Base-by-base conservation (phyloP, 2,888 invertebrate genomes). In the Melipona bicolor region DNA sequence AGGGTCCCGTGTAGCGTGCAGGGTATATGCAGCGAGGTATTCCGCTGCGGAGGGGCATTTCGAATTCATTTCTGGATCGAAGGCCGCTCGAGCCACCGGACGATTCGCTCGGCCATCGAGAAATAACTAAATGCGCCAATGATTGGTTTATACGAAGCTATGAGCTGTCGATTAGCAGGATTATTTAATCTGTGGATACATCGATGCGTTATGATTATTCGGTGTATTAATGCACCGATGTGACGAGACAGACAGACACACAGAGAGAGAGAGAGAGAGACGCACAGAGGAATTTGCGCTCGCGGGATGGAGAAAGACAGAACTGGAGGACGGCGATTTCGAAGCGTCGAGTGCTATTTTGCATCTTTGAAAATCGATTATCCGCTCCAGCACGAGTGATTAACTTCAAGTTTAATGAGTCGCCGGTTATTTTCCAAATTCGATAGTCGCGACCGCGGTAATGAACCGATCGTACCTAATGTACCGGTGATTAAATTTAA, bases 131-230 rank as follows among this genome's bases (percentile, higher is more conserved):
- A 74, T 64, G 67, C 65, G 15, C 43, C 81, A 77, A 54, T 86
- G 86, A 87, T 88, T 83, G 83, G 88, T 83, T 86, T 78, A 83
- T 71, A 77, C 81, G 70, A 65, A 79, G 82, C 83, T 86, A 86
- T 68, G 80, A 79, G 73, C 75, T 70, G 79, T 79, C 84, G 87
- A 87, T 87, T 87, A 88, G 81, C 78, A 67, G 80, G 86, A 77
- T 86, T 83, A 81, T 77, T 79, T 86, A 86, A 87, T 87, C 87
- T 72, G 64, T 64, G 86, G 70, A 81, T 84, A 79, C 72, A 78
- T 70, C 83, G 69, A 77, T 49, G 76, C 84, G 84, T 83, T 82
- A 79, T 79, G 87, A 87, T 87, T 83, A 88, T 86, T 81, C 81
- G 78, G 70, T 77, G 65, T 69, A 61, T 71, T 74, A 79, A 78